A percentile compares a stretch with the other conserved stretches of the same genome.
phyloP scores from a whole-genome alignment of 2,113 vertebrate species.

The Tinamus guttatus region DNA sequence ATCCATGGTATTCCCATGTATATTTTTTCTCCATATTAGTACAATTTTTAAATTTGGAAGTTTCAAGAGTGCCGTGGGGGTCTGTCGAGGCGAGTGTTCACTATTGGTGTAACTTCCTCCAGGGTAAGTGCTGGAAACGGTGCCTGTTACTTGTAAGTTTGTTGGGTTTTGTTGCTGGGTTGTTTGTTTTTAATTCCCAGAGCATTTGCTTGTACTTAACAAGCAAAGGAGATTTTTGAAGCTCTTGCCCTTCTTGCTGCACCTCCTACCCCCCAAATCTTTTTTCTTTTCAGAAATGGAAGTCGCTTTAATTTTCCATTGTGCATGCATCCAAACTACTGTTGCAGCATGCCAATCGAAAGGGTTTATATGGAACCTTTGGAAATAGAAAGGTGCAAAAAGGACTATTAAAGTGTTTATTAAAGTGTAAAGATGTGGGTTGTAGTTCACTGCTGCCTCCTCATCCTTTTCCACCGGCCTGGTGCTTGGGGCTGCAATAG shows the following conservation, averaged over 20 bases:
- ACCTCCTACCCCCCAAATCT: too few relatives aligned
- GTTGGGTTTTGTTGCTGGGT: background rate
- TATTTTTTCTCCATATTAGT: background rate
- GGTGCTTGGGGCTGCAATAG: too few relatives aligned
- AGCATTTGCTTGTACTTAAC: background rate
- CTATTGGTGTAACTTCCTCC: background rate
- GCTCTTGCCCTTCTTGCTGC: background rate
- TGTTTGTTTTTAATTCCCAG: background rate
- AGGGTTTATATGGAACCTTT: background rate
- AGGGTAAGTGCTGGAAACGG: background rate
- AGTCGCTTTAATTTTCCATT: background rate
- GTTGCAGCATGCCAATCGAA: background rate
- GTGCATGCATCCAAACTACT: background rate
- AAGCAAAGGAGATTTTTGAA: background rate
- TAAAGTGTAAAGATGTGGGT: too few relatives aligned
- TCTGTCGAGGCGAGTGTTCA: background rate
- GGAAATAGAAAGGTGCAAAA: background rate
- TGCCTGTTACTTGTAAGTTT: background rate
- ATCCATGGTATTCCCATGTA: fast-evolving
- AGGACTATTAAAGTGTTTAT: background rate
- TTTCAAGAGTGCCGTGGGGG: background rate
- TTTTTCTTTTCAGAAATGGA: background rate
- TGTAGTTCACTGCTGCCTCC: too few relatives aligned
- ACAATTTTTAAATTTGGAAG: background rate
- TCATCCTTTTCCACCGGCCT: too few relatives aligned